Percentiles rank a stretch among this genome's conserved stretches.
Conservation (phyloP, 2,888 invertebrate genomes). For the Hymenopus coronatus region DNA sequence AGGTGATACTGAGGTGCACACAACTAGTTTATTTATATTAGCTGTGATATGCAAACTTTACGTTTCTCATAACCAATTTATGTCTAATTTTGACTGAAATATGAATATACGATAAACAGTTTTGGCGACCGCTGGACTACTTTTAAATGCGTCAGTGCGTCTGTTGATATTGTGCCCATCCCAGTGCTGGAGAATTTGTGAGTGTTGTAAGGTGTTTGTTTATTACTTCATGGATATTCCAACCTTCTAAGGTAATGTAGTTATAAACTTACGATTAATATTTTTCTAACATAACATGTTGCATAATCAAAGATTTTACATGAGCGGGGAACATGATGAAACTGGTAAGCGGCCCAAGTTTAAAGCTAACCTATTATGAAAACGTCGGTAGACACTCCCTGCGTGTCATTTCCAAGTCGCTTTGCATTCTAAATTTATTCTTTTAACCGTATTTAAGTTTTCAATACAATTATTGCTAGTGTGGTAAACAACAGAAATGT, state of each 20-base stretch:
- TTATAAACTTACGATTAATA: neutral
- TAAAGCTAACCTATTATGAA: neutral
- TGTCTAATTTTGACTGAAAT: neutral
- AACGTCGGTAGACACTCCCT: neutral
- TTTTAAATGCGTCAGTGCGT: slow-evolving; percentile 32
- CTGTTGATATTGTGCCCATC: slow-evolving; percentile 29
- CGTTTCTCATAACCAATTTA: neutral
- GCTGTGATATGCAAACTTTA: neutral
- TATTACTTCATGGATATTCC: slow-evolving; percentile 30
- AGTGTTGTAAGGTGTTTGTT: slow-evolving; percentile 19
- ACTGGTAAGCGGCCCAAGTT: neutral
- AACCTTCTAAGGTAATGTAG: slow-evolving; percentile 27
- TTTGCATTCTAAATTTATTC: neutral
- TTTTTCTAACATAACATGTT: neutral
- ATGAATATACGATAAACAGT: neutral
- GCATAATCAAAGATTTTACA: neutral
- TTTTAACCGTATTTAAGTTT: neutral
- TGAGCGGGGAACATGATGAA: neutral
- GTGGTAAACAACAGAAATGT: neutral
- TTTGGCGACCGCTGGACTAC: slow-evolving; percentile 22
- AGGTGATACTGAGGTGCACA: neutral
- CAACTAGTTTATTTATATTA: neutral
- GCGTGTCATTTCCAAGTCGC: neutral
- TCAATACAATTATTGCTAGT: neutral
- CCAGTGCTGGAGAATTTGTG: slow-evolving; percentile 25